phyloP scores from a whole-genome alignment of 1,140 invertebrate genomes.

The Argopecten irradians region DNA sequence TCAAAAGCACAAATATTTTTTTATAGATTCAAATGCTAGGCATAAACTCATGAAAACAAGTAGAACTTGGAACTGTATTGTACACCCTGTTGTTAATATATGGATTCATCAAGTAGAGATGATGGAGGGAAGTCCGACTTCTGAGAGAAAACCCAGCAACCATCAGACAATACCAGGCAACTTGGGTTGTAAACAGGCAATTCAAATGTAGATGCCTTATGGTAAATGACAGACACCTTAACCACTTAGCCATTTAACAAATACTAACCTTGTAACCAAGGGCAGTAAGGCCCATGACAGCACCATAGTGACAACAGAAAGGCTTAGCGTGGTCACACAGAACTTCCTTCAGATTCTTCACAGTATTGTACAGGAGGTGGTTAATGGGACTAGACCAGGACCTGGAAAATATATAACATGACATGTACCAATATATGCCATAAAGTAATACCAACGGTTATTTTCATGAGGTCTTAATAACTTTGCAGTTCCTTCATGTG shows the following conservation, averaged over 20 bases:
- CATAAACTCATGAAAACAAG: background rate
- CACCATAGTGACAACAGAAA: conserved; percentile 76
- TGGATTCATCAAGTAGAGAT: background rate
- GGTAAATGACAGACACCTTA: background rate
- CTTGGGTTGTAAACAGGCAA: background rate
- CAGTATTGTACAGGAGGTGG: conserved; percentile 65
- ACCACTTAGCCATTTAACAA: too few relatives aligned
- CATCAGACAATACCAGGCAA: conserved; percentile 20
- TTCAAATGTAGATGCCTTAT: background rate
- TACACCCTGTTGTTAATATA: too few relatives aligned
- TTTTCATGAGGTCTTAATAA: background rate
- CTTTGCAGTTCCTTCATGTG: too few relatives aligned
- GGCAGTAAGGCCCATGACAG: conserved; percentile 71
- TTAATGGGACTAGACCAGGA: conserved; percentile 71
- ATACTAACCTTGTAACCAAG: conserved; percentile 71
- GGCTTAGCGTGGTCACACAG: conserved; percentile 73
- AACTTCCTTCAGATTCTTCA: conserved; percentile 67
- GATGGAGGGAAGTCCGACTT: background rate
- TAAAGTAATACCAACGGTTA: too few relatives aligned
- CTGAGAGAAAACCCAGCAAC: background rate
- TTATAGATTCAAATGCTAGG: background rate
- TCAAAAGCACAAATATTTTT: too few relatives aligned
- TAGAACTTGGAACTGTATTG: background rate
- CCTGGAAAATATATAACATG: conserved; percentile 42
- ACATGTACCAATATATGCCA: too few relatives aligned